Percentiles rank a stretch among this genome's conserved stretches.
phyloP scores from a whole-genome alignment of 2,797 vertebrate genomes.

The Babyrousa celebensis region DNA sequence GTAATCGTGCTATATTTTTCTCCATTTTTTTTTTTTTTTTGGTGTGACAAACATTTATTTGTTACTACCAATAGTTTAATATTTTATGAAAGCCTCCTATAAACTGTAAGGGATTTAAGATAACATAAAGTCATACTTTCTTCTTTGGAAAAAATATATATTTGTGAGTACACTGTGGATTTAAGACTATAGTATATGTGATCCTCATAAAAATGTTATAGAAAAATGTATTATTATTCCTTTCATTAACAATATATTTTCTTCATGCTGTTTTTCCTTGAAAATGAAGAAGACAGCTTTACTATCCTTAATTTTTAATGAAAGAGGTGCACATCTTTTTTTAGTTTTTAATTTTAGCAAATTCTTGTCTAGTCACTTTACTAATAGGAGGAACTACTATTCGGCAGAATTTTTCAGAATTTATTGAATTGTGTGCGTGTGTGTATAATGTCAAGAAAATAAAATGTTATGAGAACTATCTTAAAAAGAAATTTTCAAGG shows the following conservation, averaged over 20 bases:
- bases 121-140: background rate
- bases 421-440: background rate
- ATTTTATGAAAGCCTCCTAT: conserved; percentile 18
- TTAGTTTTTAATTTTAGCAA: conserved; percentile 25
- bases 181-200: background rate
- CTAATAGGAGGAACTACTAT: background rate
- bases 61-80: background rate
- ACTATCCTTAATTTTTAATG: conserved; percentile 3
- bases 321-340: background rate
- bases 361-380: background rate
- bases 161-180: background rate
- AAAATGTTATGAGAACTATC: background rate
- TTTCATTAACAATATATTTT: background rate
- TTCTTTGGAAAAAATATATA: background rate
- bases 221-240: background rate
- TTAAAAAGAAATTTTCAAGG: conserved; percentile 11
- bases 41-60: background rate
- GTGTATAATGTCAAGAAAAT: background rate
- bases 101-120: background rate
- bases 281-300: background rate
- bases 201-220: background rate
- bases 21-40: background rate
- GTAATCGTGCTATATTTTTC: background rate
- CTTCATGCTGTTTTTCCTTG: background rate
- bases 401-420: background rate